Percentiles rank a stretch among this genome's conserved stretches.
Evolutionary conservation across 2,797 vertebrate species (phyloP).

Genomic region (Loris lydekkerianus): DNA sequence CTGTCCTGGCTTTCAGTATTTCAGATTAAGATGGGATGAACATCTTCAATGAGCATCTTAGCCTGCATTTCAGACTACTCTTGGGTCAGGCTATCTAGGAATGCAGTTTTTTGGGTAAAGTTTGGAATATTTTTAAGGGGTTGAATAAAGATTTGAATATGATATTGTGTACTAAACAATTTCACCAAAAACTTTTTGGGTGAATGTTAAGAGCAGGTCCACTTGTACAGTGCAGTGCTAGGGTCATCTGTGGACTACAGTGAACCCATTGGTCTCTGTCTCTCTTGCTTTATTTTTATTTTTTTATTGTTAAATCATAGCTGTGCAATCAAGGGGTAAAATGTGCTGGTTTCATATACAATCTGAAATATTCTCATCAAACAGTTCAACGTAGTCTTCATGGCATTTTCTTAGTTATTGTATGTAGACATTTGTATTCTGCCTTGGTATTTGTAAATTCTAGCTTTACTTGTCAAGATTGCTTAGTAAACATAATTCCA

Average conservation of each 20-base stretch:
- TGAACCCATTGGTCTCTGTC: neutral
- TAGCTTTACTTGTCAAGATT: too few relatives aligned
- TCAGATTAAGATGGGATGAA: neutral
- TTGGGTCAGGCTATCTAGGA: neutral
- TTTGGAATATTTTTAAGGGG: neutral
- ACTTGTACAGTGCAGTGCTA: fast-evolving
- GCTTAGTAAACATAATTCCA: too few relatives aligned
- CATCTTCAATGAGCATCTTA: neutral
- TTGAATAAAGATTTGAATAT: neutral
- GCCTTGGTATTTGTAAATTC: too few relatives aligned
- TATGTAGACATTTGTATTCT: too few relatives aligned
- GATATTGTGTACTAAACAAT: neutral
- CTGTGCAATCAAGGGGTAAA: too few relatives aligned
- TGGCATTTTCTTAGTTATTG: too few relatives aligned
- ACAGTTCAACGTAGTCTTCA: too few relatives aligned
- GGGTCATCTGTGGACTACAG: neutral
- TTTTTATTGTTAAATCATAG: too few relatives aligned
- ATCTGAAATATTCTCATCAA: too few relatives aligned
- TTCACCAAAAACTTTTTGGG: too few relatives aligned
- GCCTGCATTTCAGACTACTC: neutral
- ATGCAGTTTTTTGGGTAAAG: neutral
- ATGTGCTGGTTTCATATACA: too few relatives aligned
- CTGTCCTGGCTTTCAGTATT: neutral
- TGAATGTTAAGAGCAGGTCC: neutral
- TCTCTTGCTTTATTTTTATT: neutral